Conservation (phyloP, 2,888 invertebrate species). For the Yponomeuta sedellus region DNA sequence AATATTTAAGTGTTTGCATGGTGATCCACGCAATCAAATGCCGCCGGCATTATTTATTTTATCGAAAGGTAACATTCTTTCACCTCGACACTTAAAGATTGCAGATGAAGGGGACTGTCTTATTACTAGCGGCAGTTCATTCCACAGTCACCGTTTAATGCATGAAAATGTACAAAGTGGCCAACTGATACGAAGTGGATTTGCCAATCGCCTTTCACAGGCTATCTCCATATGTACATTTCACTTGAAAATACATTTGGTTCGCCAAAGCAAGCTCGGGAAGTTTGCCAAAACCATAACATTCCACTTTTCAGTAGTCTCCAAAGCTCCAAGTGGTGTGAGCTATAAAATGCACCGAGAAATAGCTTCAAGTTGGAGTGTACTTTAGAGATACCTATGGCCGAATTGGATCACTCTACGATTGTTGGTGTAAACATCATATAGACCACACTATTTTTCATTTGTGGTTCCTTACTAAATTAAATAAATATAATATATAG, state of each 20-base stretch:
- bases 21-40: too few species aligned
- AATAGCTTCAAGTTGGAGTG: neutral
- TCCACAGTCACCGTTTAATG: too few species aligned
- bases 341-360: neutral
- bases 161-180: neutral
- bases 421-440: neutral
- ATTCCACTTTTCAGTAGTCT: neutral
- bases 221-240: neutral
- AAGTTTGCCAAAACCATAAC: neutral
- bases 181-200: neutral
- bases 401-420: neutral
- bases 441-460: neutral
- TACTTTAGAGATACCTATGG: neutral
- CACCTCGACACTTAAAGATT: too few species aligned
- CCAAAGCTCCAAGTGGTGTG: neutral
- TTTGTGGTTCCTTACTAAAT: neutral
- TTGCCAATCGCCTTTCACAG: neutral
- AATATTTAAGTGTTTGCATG: too few species aligned
- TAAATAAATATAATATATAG: neutral
- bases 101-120: too few species aligned
- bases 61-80: too few species aligned
- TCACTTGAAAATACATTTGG: neutral
- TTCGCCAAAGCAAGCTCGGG: neutral
- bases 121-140: too few species aligned
- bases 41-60: too few species aligned